Evolutionary conservation across 1,140 invertebrate genomes (phyloP), one percentile per base, ranked within the genome.

Genomic region (Bombus superbus): DNA sequence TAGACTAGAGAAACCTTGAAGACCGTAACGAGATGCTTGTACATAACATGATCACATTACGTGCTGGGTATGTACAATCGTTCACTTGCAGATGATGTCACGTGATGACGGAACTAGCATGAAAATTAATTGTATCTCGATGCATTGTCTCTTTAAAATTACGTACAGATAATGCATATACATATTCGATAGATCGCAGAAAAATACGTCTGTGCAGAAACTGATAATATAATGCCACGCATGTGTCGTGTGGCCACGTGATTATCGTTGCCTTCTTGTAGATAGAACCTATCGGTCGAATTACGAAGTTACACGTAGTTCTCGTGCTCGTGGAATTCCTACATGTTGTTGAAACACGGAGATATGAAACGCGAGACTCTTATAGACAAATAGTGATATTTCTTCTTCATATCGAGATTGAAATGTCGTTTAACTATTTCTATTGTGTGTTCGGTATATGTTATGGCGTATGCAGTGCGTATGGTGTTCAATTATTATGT

Each of bases 11-110:
- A 3, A 38, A 57, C 25, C 62, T 57, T 76, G 62, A n/a, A 8
- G 2, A 53, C 11, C 25, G 10, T 18, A 15, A n/a, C 15, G 42
- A 25, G n/a, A 68, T 22, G 3, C 59, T 59, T 42, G 3, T n/a
- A 35, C 13, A 62, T 40, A 5, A 28, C 15, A 42, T 35, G 8
- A 32, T 32, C n/a, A 0, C n/a, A n/a, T 73, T 64, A 32, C 77
- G 42, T 32, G 44, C 1, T 73, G 44, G 13, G 53, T 66, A 66
- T 80, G 53, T n/a, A 8, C 4, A 38, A 22, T 53, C 73, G 74
- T 42, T 68, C 68, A 15, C 66, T n/a, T 72, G 38, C 25, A 74
- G 59, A 57, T 73, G 69, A 72, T 74, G 44, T 81, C 57, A 74
- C 59, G 71, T 32, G 57, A 77, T 42, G 68, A 53, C 44, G 13